Evolutionary conservation across 2,113 vertebrate genomes (phyloP), one percentile per base, ranked within the genome.

Genomic region (Beaufortia kweichowensis): DNA sequence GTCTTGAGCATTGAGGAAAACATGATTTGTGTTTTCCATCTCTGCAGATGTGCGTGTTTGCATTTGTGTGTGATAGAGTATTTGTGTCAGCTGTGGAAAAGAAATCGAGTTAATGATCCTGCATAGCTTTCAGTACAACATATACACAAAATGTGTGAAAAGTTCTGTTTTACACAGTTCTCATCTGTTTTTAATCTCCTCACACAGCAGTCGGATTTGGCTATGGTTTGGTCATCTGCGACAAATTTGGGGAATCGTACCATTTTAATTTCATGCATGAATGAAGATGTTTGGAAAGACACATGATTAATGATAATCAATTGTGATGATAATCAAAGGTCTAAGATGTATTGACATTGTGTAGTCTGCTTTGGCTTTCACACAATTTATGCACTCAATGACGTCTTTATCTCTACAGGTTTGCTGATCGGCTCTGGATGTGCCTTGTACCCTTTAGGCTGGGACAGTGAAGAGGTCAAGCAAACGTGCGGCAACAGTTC

Each of bases 381-480:
- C 4, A 0, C 17, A 19, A 17, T 46, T 17, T 17, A 46, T 21
- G 48, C 48, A 21, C 10, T 3, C 14, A 3, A 11, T 14, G 14
- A 11, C 66, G n/a, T 15, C 2, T 82, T 29, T 70, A 17, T 68
- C 24, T 41, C 3, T 43, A 3, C 86, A 99, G 97, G 96, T 75
- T 88, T 99, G 87, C 87, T 99, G 87, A 95, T 98, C 0, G 96
- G 96, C 41, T 95, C 97, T 4, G 97, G 97, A 73, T 99, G 97
- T 65, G 95, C 96, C 0, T 94, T 99, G 57, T 99, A 98, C 80
- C 96, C 97, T 23, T 85, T 99, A 90, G 97, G 97, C 75, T 99
- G 97, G 97, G 95, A 94, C 89, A 98, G 97, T 29, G 96, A 99
- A 87, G 97, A 99, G 84, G 94, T 99, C 35, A 91, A 91, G 68